Conservation (phyloP, 2,888 invertebrate species). For the Cephalotes varians region DNA sequence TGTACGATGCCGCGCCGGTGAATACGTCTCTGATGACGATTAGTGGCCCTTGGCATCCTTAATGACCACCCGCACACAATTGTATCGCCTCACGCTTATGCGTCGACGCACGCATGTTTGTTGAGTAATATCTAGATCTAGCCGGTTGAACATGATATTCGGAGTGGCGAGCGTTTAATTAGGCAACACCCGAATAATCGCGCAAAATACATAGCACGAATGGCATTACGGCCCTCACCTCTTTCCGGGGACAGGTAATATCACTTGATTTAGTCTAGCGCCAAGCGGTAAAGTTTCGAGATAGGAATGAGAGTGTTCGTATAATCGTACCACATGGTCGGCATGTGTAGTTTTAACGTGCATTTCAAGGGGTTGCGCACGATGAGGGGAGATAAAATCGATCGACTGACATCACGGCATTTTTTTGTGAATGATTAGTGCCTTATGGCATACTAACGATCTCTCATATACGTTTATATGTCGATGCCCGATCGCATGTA, state of each 20-base stretch:
- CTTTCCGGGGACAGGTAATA: constrained; percentile 35
- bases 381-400: constrained; percentile 56
- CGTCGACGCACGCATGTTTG: constrained; percentile 50
- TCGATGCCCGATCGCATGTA: constrained; percentile 27
- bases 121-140: constrained; percentile 71
- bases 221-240: background rate
- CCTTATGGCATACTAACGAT: constrained; percentile 67
- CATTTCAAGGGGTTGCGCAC: constrained; percentile 41
- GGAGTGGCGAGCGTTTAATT: constrained; percentile 70
- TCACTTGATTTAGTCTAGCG: constrained; percentile 15
- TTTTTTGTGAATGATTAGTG: constrained; percentile 40
- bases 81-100: constrained; percentile 34
- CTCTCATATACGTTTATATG: constrained; percentile 13
- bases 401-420: constrained; percentile 15
- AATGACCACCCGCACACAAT: constrained; percentile 71
- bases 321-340: constrained; percentile 33
- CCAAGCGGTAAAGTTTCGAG: constrained; percentile 8
- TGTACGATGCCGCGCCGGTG: constrained; percentile 75
- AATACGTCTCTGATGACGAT: constrained; percentile 83
- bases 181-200: constrained; percentile 70
- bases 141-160: constrained; percentile 68
- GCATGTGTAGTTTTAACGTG: constrained; percentile 43
- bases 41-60: constrained; percentile 80
- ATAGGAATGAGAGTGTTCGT: constrained; percentile 32
- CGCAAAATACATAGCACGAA: constrained; percentile 24